Conservation (phyloP, 1,140 invertebrate species). For the Lysiphlebus fabarum region DNA sequence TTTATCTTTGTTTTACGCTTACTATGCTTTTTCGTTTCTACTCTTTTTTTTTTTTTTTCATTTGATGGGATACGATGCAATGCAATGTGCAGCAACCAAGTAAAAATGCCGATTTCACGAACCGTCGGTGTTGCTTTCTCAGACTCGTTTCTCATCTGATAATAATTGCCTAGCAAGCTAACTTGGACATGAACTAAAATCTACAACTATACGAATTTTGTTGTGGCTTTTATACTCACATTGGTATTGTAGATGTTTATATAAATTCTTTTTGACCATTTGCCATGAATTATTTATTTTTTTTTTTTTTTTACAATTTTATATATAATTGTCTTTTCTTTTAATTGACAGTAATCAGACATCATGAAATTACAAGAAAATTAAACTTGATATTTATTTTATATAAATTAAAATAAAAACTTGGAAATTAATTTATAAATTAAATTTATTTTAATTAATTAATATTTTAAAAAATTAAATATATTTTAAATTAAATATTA, state of each 20-base stretch:
- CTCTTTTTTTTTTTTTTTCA: conserved; percentile 5
- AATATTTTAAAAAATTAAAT: no score
- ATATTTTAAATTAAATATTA: no score
- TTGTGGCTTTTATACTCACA: conserved; percentile 2
- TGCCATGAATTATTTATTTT: no score
- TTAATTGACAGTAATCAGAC: no score
- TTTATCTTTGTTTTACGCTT: not conserved
- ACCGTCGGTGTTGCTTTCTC: conserved; percentile 36
- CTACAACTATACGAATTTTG: no score
- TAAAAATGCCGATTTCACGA: conserved; percentile 40
- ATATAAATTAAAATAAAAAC: no score
- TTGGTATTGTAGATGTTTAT: not conserved
- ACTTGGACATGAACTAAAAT: no score
- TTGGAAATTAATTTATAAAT: no score
- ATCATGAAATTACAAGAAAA: no score
- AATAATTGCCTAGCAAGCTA: conserved; percentile 25
- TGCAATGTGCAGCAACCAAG: conserved; percentile 6
- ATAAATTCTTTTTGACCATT: no score
- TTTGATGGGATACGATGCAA: conserved; percentile 12
- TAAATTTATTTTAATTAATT: no score
- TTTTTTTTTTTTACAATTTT: not conserved
- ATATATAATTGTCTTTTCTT: not conserved
- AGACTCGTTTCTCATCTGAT: conserved; percentile 38
- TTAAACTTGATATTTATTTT: no score
- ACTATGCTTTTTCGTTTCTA: conserved; percentile 12